Evolutionary conservation across 2,888 invertebrate species (phyloP).

Genomic region (Taenaris catops): DNA sequence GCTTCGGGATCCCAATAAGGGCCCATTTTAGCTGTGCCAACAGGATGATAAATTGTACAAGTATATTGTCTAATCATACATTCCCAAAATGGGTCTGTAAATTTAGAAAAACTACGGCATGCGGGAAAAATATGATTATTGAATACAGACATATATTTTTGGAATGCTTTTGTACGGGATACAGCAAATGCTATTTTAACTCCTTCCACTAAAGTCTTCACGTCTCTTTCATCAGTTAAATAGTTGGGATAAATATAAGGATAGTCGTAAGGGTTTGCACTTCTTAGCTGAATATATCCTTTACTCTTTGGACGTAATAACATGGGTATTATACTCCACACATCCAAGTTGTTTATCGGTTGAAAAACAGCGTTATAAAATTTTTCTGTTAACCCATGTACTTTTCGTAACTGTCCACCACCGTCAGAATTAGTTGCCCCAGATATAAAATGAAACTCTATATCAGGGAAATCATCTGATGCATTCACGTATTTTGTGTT

Average conservation of each 20-base stretch:
- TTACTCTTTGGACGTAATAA: conserved; percentile 90
- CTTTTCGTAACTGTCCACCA: conserved; percentile 88
- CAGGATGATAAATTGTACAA: conserved; percentile 91
- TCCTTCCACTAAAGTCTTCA: conserved; percentile 90
- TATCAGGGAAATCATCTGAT: conserved; percentile 91
- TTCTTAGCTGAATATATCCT: conserved; percentile 90
- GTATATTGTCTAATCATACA: conserved; percentile 92
- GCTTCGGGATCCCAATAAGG: conserved; percentile 91
- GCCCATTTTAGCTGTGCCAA: conserved; percentile 94
- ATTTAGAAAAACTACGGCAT: conserved; percentile 83
- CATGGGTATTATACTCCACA: conserved; percentile 92
- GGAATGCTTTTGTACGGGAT: conserved; percentile 89
- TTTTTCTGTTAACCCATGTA: conserved; percentile 86
- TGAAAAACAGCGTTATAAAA: conserved; percentile 88
- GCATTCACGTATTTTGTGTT: conserved; percentile 92
- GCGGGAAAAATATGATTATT: conserved; percentile 88
- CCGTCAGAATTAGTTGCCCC: conserved; percentile 93
- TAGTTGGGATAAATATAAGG: conserved; percentile 97
- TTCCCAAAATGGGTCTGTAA: conserved; percentile 90
- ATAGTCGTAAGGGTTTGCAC: conserved; percentile 91
- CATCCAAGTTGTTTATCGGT: conserved; percentile 87
- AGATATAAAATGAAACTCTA: conserved; percentile 93
- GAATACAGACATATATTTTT: conserved; percentile 84
- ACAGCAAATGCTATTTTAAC: conserved; percentile 90
- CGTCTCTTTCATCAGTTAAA: conserved; percentile 87